Percentiles rank a stretch among this genome's conserved stretches.
These are phyloP conservation scores for Sipha maydis DNA, from an alignment of 2,888 invertebrate genomes.

Conservation along the genomic window DNA sequence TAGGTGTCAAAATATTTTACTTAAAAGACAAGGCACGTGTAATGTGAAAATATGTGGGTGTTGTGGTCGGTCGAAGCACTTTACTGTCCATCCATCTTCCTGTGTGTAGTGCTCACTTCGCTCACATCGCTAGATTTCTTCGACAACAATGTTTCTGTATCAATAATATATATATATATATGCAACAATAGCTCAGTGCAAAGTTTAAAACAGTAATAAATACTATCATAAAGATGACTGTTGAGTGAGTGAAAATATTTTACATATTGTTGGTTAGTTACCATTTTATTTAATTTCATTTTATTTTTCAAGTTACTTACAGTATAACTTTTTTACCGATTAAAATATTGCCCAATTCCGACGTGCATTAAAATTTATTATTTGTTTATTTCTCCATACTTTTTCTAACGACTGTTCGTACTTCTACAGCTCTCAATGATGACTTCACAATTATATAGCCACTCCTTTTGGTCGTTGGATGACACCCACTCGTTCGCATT, in stretches of 20 bases:
- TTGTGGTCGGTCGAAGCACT: constrained; percentile 19
- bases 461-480: constrained; percentile 57
- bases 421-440: constrained; percentile 43
- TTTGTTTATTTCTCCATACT: neutral
- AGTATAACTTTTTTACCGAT: neutral
- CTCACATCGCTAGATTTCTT: neutral
- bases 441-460: constrained; percentile 56
- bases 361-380: neutral
- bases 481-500: constrained; percentile 52
- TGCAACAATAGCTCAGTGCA: neutral
- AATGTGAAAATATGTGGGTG: constrained; percentile 52
- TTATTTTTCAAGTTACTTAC: neutral
- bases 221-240: neutral
- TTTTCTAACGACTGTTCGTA: constrained; percentile 29
- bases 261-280: neutral
- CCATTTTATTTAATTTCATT: neutral
- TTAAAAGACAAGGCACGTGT: constrained; percentile 52
- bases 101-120: neutral
- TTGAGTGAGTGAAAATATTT: neutral
- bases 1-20: constrained; percentile 53
- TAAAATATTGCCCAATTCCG: neutral
- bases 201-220: neutral
- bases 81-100: constrained; percentile 16
- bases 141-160: neutral
- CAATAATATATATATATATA: neutral